Base-by-base conservation (phyloP, 2,888 invertebrate genomes). In the Drosophila cracens region DNA sequence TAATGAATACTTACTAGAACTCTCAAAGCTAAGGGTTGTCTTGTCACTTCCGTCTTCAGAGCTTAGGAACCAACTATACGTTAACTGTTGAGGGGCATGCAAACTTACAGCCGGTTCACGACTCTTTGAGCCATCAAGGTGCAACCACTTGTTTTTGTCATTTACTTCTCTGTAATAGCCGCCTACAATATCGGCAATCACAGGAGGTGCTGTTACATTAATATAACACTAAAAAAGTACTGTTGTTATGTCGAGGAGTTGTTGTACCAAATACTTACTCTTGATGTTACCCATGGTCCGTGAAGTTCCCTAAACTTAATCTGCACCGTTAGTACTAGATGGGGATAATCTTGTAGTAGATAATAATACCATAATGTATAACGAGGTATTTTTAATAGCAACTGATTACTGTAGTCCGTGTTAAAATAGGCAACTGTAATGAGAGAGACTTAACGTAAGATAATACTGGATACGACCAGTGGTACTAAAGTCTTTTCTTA, bases 111-210 rank as follows among this genome's bases (percentile, higher is more conserved):
- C 61, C 4, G 74, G 74, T n/a, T 78, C 79, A 7, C 60, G 61
- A 62, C 77, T 78, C 2, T 21, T 21, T 10, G 77, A 74, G 1
- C 74, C 77, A 56, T 78, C 70, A 18, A 78, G 60, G 6, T 25
- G 1, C 4, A 78, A 4, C 49, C 52, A 67, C 11, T 43, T 6
- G 2, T 6, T 67, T 0, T 21, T 13, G 2, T 4, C 4, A 34
- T 11, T 29, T 1, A 77, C 67, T 54, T 64, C 40, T 48, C 61
- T 74, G 21, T 57, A 53, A 1, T 27, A 2, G 1, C 70, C 74
- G 1, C 77, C 78, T 6, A 27, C 36, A 54, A 78, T 78, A 38
- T 49, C 7, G 8, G 70, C 67, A 25, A 25, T 4, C 1, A 77
- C 43, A 36, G 53, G 43, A 3, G 21, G 52, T 3, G 74, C 70